Conservation (phyloP, 2,113 vertebrate species). For the Calonectris borealis region DNA sequence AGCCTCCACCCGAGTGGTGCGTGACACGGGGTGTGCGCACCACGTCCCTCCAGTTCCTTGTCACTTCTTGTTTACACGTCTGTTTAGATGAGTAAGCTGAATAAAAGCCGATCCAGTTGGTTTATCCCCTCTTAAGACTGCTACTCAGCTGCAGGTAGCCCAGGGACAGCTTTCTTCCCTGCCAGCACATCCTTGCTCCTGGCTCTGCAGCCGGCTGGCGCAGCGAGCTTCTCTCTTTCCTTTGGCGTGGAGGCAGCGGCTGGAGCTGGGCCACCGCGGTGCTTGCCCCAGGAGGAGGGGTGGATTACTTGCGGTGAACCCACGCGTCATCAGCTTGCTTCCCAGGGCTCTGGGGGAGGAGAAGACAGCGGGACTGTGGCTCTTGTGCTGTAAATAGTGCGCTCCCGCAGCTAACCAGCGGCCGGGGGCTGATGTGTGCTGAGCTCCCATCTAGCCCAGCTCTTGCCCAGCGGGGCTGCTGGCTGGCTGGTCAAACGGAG, state of each 20-base stretch:
- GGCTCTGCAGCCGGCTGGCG: neutral
- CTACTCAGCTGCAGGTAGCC: slow-evolving; percentile 47
- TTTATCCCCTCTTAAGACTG: slow-evolving; percentile 43
- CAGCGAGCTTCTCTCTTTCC: neutral
- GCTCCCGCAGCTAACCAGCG: neutral
- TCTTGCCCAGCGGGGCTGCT: neutral
- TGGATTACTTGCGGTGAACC: neutral
- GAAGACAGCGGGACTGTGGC: neutral
- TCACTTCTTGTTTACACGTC: slow-evolving; percentile 72
- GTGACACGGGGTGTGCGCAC: neutral
- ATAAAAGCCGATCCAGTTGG: slow-evolving; percentile 69
- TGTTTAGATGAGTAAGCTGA: slow-evolving; percentile 67
- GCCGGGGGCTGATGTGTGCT: neutral
- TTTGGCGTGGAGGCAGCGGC: neutral
- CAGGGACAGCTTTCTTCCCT: neutral
- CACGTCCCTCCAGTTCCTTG: slow-evolving; percentile 52
- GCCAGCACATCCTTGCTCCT: slow-evolving; percentile 1
- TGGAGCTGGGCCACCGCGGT: fast-evolving
- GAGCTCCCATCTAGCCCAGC: neutral
- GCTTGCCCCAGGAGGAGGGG: neutral
- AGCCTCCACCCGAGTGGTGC: neutral
- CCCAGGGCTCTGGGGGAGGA: neutral
- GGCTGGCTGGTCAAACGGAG: neutral
- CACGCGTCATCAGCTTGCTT: neutral
- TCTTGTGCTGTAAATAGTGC: slow-evolving; percentile 16